Evolutionary conservation across 35 echinoderm and acorn worm species (phyloP), one percentile per base, ranked within the genome.

Genomic region (Nesometra sesokonis): DNA sequence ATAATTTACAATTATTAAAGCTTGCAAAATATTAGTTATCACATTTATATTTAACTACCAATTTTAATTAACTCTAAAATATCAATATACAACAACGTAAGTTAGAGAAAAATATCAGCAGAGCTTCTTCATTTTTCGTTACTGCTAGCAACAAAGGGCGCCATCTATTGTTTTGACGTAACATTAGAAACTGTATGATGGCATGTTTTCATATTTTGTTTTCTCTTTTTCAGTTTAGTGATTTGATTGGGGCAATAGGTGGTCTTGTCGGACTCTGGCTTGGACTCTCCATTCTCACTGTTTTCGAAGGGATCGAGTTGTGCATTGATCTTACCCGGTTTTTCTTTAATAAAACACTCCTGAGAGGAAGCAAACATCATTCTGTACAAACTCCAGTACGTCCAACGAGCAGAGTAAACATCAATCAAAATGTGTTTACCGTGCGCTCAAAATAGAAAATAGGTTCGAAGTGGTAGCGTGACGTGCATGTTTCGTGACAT

Each of bases 221-320:
- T 17, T 80, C 3, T 80, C 31, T 39, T 79, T 83, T 83, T 83
- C 81, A 83, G 81, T 83, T 17, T 35, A 83, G 0, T 39, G 81
- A 83, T 30, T 37, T 83, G 30, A 35, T 35, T 30, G 37, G 81
- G 15, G 81, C 34, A 30, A 7, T 83, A 30, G 81, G 81, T 11
- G 81, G 81, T 23, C 35, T 83, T 3, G 37, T 83, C 27, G 81
- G 81, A 11, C 81, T 83, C 34, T 83, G 81, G 81, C 34, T 83
- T 38, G 81, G 81, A 9, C 34, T 83, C 9, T 83, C 81, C 8
- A 37, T 83, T 37, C 81, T 83, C 27, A 83, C 81, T n/a, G 17
- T 35, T 83, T 83, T 83, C 35, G 81, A 83, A 31, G 34, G 11
- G 0, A 0, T 83, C 7, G 81, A 83, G 81, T 39, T 83, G 7